These are phyloP conservation scores for Bimastos eiseni DNA, from an alignment of 2,888 invertebrate genomes.

Conservation along the genomic window DNA sequence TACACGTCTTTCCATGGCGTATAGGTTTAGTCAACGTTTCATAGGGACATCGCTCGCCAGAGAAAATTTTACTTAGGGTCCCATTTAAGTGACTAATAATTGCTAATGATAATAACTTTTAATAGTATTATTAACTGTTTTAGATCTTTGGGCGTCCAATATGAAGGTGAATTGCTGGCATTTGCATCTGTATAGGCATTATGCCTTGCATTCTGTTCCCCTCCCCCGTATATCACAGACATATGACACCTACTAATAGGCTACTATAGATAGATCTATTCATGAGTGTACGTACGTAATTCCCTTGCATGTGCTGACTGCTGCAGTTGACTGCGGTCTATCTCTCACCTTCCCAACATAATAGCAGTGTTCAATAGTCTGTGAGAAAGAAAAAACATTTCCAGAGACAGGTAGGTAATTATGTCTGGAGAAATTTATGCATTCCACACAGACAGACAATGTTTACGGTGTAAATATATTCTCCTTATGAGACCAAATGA, in stretches of 20 bases:
- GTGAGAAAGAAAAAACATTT: background rate
- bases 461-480: no score
- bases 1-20: background rate
- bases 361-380: background rate
- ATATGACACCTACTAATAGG: background rate
- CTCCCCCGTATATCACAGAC: rapidly evolving
- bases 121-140: background rate
- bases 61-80: background rate
- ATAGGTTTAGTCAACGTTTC: no score
- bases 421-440: no score
- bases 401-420: no score
- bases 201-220: background rate
- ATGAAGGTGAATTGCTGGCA: background rate
- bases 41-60: background rate
- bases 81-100: background rate
- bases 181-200: no score
- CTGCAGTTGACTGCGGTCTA: background rate
- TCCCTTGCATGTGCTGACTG: background rate
- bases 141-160: background rate
- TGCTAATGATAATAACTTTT: no score
- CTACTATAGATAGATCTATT: no score
- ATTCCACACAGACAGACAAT: no score
- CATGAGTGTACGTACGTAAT: background rate
- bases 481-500: no score
- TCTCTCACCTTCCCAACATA: background rate